Percentiles rank a stretch among this genome's conserved stretches.
phyloP scores from a whole-genome alignment of 92 coral and sea anemone genomes.

The Bergia sp. region DNA sequence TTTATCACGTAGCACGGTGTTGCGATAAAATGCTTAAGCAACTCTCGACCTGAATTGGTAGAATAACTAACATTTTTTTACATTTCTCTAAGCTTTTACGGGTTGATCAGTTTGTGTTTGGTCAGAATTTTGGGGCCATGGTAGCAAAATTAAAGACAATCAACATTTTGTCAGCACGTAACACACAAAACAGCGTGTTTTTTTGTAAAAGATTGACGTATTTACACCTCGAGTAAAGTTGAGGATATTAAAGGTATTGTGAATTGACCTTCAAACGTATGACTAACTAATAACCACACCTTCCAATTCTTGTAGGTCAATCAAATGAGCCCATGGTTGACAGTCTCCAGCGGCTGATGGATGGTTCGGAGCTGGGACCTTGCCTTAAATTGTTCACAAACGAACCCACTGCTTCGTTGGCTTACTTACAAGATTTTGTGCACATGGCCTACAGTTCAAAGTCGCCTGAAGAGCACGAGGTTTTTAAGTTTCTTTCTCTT shows the following conservation, averaged over 20 bases:
- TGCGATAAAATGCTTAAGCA: no score
- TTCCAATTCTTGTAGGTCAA: neutral
- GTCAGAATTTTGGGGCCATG: no score
- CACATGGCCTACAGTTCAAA: conserved; percentile 69
- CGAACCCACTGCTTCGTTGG: conserved; percentile 38
- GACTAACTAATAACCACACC: neutral
- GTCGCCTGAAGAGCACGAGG: conserved; percentile 17
- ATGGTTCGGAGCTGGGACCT: conserved; percentile 58
- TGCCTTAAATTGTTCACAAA: conserved; percentile 35
- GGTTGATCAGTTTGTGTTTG: no score
- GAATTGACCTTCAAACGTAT: neutral
- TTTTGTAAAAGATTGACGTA: no score
- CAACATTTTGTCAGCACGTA: no score
- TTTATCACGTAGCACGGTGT: no score
- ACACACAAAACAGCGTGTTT: no score
- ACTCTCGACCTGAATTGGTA: no score
- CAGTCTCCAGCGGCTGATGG: conserved; percentile 41
- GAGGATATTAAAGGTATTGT: neutral
- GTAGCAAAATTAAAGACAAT: no score
- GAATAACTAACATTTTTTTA: no score
- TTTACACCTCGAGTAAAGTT: no score
- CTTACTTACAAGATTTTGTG: conserved; percentile 71
- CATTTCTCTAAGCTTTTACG: no score
- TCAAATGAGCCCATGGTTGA: neutral
- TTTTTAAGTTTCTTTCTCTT: neutral